A percentile compares a stretch with the other conserved stretches of the same genome.
Evolutionary conservation across 2,797 vertebrate species (phyloP).

Genomic region (Rhinichthys osculus): DNA sequence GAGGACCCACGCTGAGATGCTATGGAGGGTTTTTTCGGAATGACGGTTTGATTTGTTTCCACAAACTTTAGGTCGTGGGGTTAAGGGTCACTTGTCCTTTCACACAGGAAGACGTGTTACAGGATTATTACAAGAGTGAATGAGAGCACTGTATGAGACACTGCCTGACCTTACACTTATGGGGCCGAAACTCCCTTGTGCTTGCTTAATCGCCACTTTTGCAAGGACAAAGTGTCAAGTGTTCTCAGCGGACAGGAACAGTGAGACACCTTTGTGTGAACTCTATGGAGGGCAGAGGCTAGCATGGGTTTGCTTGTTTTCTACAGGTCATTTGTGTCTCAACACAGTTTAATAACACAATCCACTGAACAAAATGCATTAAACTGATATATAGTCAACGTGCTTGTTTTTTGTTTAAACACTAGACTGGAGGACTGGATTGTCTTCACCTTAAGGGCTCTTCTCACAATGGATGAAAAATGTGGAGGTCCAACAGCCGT

Average conservation of each 20-base stretch:
- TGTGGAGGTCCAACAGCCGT: not conserved
- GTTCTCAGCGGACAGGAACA: conserved; percentile 25
- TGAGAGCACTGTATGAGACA: conserved; percentile 44
- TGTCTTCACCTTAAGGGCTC: conserved; percentile 24
- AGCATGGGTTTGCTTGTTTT: conserved; percentile 19
- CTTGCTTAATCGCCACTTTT: conserved; percentile 47
- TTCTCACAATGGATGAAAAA: conserved; percentile 29
- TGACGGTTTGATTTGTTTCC: conserved; percentile 57
- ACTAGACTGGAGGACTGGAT: conserved; percentile 6
- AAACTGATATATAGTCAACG: conserved; percentile 12
- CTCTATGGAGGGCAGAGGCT: conserved; percentile 21
- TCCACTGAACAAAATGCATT: conserved; percentile 3
- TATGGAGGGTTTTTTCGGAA: conserved; percentile 28
- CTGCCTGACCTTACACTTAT: conserved; percentile 33
- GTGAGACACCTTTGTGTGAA: conserved; percentile 35
- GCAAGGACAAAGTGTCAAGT: conserved; percentile 46
- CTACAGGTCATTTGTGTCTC: conserved; percentile 16
- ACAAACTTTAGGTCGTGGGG: conserved; percentile 45
- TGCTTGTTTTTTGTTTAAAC: conserved; percentile 13
- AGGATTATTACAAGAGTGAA: conserved; percentile 57
- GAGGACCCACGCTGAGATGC: conserved; percentile 2
- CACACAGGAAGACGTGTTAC: conserved; percentile 51
- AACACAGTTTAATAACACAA: conserved; percentile 19
- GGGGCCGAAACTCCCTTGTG: conserved; percentile 49
- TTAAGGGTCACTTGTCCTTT: conserved; percentile 53